A percentile compares a stretch with the other conserved stretches of the same genome.
Conservation (phyloP, 2,797 vertebrate genomes). For the Neosalanx taihuensis region DNA sequence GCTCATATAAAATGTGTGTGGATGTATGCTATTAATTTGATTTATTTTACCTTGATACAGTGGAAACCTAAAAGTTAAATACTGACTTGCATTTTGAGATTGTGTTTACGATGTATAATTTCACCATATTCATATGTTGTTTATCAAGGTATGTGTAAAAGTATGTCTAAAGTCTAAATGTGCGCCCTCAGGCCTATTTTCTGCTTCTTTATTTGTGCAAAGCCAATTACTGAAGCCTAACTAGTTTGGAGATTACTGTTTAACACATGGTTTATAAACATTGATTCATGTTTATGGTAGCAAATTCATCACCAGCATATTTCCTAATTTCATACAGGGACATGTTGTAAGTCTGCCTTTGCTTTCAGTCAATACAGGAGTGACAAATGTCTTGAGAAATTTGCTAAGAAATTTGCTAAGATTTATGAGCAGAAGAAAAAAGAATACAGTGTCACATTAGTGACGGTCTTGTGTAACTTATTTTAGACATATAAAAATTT, state of each 20-base stretch:
- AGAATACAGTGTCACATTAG: no score
- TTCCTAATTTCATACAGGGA: constrained; percentile 13
- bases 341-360: not conserved
- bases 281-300: constrained; percentile 15
- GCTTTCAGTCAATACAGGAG: constrained; percentile 8
- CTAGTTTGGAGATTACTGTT: constrained; percentile 1
- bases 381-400: no score
- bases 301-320: constrained; percentile 7
- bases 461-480: no score
- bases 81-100: no score
- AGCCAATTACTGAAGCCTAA: constrained; percentile 3
- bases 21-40: no score
- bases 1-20: no score
- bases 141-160: no score
- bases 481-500: no score
- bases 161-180: not conserved
- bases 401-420: not conserved
- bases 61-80: no score
- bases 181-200: not conserved
- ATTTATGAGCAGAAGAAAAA: not conserved
- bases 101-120: no score
- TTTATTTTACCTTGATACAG: no score
- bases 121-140: no score
- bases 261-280: constrained; percentile 14
- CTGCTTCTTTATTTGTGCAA: not conserved